phyloP scores from a whole-genome alignment of 1,140 invertebrate genomes.

The Hermetia illucens region DNA sequence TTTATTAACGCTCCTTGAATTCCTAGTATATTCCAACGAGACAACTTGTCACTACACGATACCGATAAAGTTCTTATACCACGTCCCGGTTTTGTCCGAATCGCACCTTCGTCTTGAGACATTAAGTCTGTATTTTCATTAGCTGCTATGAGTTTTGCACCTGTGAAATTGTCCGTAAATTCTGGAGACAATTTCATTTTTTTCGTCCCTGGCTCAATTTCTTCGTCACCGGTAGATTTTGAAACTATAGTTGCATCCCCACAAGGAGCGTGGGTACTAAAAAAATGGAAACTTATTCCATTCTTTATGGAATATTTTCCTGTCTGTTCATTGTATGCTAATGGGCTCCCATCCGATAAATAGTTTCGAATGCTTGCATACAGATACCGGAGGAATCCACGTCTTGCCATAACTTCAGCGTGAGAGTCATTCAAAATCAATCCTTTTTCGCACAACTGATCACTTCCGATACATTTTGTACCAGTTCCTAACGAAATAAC shows the following conservation, averaged over 20 bases:
- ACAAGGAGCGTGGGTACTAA: slow-evolving; percentile 77
- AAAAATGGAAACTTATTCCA: slow-evolving; percentile 68
- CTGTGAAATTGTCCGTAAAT: slow-evolving; percentile 57
- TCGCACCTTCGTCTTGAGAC: slow-evolving; percentile 39
- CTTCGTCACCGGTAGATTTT: neutral
- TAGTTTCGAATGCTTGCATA: too few species aligned
- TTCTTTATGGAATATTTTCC: slow-evolving; percentile 37
- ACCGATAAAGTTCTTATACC: slow-evolving; percentile 79
- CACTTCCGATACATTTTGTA: slow-evolving; percentile 76
- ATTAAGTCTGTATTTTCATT: slow-evolving; percentile 38
- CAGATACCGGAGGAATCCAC: slow-evolving; percentile 67
- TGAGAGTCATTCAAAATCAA: slow-evolving; percentile 77
- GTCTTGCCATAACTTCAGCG: slow-evolving; percentile 74
- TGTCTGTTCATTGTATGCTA: slow-evolving; percentile 20
- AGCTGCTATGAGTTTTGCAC: slow-evolving; percentile 64
- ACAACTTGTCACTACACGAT: slow-evolving; percentile 88
- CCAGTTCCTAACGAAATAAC: slow-evolving; percentile 75
- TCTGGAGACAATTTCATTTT: slow-evolving; percentile 18
- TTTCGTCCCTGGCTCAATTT: slow-evolving; percentile 17
- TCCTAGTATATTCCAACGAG: slow-evolving; percentile 75
- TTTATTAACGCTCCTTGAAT: slow-evolving; percentile 66
- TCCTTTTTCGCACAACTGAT: slow-evolving; percentile 44
- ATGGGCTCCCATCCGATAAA: slow-evolving; percentile 34
- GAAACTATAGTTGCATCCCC: slow-evolving; percentile 77
- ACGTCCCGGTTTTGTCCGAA: slow-evolving; percentile 83